These are phyloP conservation scores for Metellina segmentata DNA, from an alignment of 2,888 invertebrate species.

Conservation along the genomic window DNA sequence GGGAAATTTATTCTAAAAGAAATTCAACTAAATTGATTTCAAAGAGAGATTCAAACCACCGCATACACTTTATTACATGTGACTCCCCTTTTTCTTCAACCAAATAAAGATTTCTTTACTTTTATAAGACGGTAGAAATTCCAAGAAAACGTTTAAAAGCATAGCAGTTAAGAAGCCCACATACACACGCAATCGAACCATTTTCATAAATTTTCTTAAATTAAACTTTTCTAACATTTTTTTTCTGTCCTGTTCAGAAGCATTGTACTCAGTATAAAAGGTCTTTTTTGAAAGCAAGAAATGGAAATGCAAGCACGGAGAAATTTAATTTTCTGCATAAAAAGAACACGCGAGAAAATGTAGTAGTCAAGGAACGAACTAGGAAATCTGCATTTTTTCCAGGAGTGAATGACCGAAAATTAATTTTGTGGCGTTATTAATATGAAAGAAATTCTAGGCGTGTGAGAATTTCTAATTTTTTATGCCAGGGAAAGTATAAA, in stretches of 20 bases:
- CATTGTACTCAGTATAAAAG: not conserved
- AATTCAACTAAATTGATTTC: not conserved
- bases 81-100: not conserved
- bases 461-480: too few species aligned
- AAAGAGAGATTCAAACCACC: not conserved
- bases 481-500: too few species aligned
- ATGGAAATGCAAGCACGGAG: not conserved
- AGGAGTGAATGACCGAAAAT: not conserved
- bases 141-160: not conserved
- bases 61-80: not conserved
- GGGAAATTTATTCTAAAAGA: too few species aligned
- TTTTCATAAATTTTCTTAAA: slow-evolving; percentile 50
- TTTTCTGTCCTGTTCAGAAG: not conserved
- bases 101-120: slow-evolving; percentile 14
- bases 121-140: not conserved
- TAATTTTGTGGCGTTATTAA: not conserved
- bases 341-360: not conserved
- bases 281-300: not conserved
- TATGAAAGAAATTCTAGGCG: too few species aligned
- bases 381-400: not conserved
- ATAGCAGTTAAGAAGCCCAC: not conserved
- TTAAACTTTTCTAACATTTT: slow-evolving; percentile 4
- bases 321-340: slow-evolving; percentile 6
- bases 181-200: slow-evolving; percentile 48
- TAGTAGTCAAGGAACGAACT: not conserved